phyloP scores from a whole-genome alignment of 2,888 invertebrate genomes.

The Xylota segnis region DNA sequence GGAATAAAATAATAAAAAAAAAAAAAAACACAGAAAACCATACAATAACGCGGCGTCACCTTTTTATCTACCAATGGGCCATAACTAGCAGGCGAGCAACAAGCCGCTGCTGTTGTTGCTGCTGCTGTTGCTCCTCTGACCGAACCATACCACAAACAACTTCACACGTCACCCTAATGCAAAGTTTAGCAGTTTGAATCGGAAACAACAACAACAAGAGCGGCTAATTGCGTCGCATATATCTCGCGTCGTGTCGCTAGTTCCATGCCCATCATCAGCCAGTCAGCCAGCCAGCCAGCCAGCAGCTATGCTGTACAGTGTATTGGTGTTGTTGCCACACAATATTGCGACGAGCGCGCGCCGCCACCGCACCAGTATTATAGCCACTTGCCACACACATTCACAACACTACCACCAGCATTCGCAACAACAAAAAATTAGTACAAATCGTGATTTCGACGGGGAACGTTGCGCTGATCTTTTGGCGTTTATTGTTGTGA shows the following conservation, averaged over 20 bases:
- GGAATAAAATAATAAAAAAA: slow-evolving; percentile 41
- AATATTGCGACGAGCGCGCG: slow-evolving; percentile 64
- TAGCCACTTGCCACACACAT: slow-evolving; percentile 83
- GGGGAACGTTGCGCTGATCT: slow-evolving; percentile 83
- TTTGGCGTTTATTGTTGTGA: slow-evolving; percentile 72
- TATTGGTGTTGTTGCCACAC: slow-evolving; percentile 74
- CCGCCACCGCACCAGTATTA: slow-evolving; percentile 60
- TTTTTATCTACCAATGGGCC: slow-evolving; percentile 62
- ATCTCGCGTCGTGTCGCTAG: slow-evolving; percentile 41
- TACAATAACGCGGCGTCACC: slow-evolving; percentile 63
- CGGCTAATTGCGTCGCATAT: slow-evolving; percentile 75
- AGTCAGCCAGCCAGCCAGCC: no score
- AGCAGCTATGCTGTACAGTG: slow-evolving; percentile 43
- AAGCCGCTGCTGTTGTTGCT: slow-evolving; percentile 37
- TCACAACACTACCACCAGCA: slow-evolving; percentile 78
- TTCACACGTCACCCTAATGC: slow-evolving; percentile 75
- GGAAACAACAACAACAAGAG: slow-evolving; percentile 57
- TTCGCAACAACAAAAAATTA: slow-evolving; percentile 83
- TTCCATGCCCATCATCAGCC: slow-evolving; percentile 62
- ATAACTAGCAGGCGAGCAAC: slow-evolving; percentile 50
- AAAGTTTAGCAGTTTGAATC: slow-evolving; percentile 69
- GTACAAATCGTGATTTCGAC: slow-evolving; percentile 85
- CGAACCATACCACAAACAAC: slow-evolving; percentile 61
- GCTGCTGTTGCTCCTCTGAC: slow-evolving; percentile 49
- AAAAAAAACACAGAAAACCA: slow-evolving; percentile 40